Conservation (phyloP, 2,888 invertebrate genomes). For the Agonopterix heracliana region DNA sequence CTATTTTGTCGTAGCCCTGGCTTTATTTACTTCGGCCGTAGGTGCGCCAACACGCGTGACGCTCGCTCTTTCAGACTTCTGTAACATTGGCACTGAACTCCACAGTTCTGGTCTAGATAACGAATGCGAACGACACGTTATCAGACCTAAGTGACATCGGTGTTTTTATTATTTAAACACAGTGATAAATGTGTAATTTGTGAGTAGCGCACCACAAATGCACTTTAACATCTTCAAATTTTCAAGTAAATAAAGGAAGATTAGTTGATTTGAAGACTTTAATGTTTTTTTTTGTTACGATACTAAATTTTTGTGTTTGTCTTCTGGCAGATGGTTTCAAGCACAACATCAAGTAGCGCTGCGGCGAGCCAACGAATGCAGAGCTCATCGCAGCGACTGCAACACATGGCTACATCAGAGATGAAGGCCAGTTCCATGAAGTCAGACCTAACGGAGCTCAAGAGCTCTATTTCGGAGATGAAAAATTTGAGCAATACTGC, state of each 20-base stretch:
- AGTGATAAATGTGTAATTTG: background rate
- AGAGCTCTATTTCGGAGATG: constrained; percentile 92
- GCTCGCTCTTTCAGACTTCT: constrained; percentile 53
- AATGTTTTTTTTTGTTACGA: background rate
- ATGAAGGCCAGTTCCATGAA: constrained; percentile 89
- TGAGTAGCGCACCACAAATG: background rate
- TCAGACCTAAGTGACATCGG: background rate
- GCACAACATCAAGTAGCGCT: constrained; percentile 76
- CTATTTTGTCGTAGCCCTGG: constrained; percentile 61
- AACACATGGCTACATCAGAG: constrained; percentile 79
- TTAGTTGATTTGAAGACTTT: background rate
- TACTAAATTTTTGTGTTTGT: background rate
- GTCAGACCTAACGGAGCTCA: constrained; percentile 85
- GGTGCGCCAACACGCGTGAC: constrained; percentile 71
- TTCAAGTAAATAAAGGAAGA: too few relatives aligned
- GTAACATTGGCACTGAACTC: constrained; percentile 71
- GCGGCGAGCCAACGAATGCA: constrained; percentile 77
- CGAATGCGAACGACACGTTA: constrained; percentile 28
- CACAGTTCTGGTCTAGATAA: constrained; percentile 65
- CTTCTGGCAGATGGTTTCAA: constrained; percentile 68
- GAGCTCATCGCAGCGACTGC: constrained; percentile 74
- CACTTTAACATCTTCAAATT: too few relatives aligned
- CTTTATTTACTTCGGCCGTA: constrained; percentile 57
- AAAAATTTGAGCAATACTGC: constrained; percentile 79
- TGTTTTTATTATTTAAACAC: too few relatives aligned